Base-by-base conservation (phyloP, 2,113 vertebrate species). In the Arothron firmamentum region DNA sequence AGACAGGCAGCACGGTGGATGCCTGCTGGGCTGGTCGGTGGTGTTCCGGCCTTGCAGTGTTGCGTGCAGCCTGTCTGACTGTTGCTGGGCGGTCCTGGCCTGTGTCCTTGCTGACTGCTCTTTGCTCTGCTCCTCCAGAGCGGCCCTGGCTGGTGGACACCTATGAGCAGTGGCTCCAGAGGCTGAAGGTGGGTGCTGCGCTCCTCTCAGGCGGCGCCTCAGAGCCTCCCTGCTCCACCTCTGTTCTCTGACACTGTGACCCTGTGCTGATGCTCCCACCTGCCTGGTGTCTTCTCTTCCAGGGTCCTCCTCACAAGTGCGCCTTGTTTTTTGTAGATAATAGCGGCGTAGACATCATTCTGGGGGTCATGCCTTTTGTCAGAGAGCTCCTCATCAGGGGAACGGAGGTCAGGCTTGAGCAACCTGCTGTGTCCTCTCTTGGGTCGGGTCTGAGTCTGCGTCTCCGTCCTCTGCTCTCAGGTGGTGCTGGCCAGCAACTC, bases 311-410 rank as follows among this genome's bases (percentile, higher is more conserved):
- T 94, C 96, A 99, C 86, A 96, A 94, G 94, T 99, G 97, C 95
- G 97, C 96, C 91, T 95, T 99, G 93, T 97, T 99, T 93, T 99
- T 99, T 92, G 96, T 98, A 92, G 97, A 99, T 94, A 99, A 99
- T 92, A 99, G 97, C 90, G 97, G 97, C 85, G 91, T 98, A 85
- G 97, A 99, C 91, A 93, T 99, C 88, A 98, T 99, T 91, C 92
- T 99, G 84, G 97, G 97, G 76, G 93, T 99, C 86, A 98, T 99
- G 89, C 97, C 96, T 82, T 97, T 99, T 92, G 93, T 99, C 87
- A 91, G 97, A 92, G 97, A 99, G 87, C 95, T 99, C 67, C 94
- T 99, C 80, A 91, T 88, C 87, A 90, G 96, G 81, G 96, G 97
- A 78, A 99, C 97, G 4, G 94, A 99, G 96, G 97, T 98, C 74